Conservation (phyloP, 2,888 invertebrate species). For the Sympetrum striolatum region DNA sequence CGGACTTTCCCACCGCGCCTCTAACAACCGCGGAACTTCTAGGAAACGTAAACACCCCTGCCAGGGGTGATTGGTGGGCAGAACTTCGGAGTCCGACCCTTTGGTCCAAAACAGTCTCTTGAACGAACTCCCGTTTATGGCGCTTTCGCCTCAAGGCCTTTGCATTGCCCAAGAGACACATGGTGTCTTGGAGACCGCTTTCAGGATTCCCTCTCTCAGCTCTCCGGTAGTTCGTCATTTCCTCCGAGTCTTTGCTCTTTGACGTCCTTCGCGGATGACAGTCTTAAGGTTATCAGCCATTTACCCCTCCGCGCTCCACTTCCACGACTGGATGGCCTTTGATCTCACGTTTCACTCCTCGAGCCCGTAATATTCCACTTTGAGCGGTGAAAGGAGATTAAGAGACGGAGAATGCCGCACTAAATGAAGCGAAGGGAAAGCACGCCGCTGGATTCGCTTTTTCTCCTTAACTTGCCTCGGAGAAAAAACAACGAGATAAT, state of each 20-base stretch:
- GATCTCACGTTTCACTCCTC: neutral
- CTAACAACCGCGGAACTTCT: too few species aligned
- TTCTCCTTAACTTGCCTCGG: neutral
- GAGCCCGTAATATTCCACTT: neutral
- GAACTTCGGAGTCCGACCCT: too few species aligned
- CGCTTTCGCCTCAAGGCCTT: neutral
- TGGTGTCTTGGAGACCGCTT: neutral
- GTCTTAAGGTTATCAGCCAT: slow-evolving; percentile 26
- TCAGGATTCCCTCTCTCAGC: neutral
- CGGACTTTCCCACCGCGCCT: too few species aligned
- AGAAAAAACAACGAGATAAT: neutral
- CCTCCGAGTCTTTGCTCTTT: neutral
- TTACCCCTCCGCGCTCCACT: slow-evolving; percentile 2
- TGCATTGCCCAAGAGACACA: neutral
- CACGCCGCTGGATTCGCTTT: neutral
- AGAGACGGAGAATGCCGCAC: neutral
- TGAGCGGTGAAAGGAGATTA: neutral
- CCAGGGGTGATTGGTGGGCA: too few species aligned
- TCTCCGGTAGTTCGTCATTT: neutral
- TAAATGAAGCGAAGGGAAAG: neutral
- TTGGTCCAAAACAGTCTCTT: neutral
- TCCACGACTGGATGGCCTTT: neutral
- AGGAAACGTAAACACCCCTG: too few species aligned
- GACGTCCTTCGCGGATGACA: slow-evolving; percentile 5
- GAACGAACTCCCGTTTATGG: neutral